Conservation (phyloP, 1,140 invertebrate genomes). For the Eciton burchellii region DNA sequence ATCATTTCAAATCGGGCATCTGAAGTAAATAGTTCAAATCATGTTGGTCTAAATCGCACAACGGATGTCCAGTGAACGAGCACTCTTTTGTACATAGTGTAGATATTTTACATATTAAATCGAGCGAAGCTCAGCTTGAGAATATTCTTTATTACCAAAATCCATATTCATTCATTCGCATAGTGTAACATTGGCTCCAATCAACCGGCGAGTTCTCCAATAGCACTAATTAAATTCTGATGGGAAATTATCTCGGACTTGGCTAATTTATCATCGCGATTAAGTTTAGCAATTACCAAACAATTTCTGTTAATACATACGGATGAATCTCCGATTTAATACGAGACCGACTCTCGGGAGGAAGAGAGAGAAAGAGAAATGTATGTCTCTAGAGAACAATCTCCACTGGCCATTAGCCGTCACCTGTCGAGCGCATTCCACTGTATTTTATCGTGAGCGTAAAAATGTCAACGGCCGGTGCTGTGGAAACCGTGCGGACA, state of each 20-base stretch:
- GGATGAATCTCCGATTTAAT: constrained; percentile 17
- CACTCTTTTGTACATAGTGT: too few species aligned
- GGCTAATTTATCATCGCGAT: not conserved
- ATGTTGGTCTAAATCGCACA: too few species aligned
- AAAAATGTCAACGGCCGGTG: constrained; percentile 43
- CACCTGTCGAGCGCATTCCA: constrained; percentile 25
- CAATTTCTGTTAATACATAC: not conserved
- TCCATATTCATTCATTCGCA: too few species aligned
- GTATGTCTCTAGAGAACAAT: constrained; percentile 42
- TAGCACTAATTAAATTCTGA: not conserved
- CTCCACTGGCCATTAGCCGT: constrained; percentile 37
- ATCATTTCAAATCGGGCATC: too few species aligned
- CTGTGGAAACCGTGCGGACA: constrained; percentile 37
- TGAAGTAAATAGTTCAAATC: too few species aligned
- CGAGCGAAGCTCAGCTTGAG: too few species aligned
- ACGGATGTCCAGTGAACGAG: too few species aligned
- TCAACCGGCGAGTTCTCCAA: too few species aligned
- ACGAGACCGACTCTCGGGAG: not conserved
- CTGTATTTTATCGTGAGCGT: constrained; percentile 36
- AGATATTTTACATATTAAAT: too few species aligned
- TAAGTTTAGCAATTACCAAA: not conserved
- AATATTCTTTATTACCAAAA: too few species aligned
- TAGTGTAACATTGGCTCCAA: too few species aligned
- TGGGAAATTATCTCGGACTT: not conserved
- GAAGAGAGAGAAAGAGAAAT: constrained; percentile 48